phyloP scores from a whole-genome alignment of 2,797 vertebrate species.

The Chaunax sp. region DNA sequence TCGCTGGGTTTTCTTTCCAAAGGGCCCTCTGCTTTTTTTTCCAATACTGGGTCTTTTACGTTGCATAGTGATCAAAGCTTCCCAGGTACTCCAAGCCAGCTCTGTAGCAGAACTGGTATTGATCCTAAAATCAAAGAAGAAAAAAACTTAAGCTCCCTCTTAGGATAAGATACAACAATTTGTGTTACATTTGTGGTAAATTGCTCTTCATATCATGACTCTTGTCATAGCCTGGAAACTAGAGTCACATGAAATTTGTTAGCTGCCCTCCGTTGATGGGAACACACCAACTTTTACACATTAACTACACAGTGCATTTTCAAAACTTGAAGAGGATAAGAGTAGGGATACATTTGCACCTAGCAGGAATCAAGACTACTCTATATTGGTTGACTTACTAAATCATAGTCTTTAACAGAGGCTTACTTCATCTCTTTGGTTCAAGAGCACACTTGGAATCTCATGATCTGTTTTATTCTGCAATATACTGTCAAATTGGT shows the following conservation, averaged over 20 bases:
- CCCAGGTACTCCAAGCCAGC: conserved; percentile 99
- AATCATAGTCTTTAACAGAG: conserved; percentile 2
- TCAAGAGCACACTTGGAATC: conserved; percentile 18
- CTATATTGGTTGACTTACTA: too few species aligned
- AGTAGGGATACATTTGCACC: background rate
- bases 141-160: conserved; percentile 30
- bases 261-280: too few species aligned
- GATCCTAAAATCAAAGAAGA: conserved; percentile 87
- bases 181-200: too few species aligned
- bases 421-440: conserved; percentile 32
- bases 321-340: background rate
- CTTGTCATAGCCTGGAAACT: too few species aligned
- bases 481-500: background rate
- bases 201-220: too few species aligned
- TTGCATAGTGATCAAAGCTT: conserved; percentile 99
- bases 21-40: conserved; percentile 88
- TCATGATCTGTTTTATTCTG: too few species aligned
- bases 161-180: background rate
- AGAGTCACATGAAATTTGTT: too few species aligned
- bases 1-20: conserved; percentile 88
- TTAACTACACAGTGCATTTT: background rate
- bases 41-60: conserved; percentile 91
- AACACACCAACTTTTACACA: too few species aligned
- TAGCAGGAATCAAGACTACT: too few species aligned
- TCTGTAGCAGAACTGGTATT: conserved; percentile 99